Evolutionary conservation across 2,113 vertebrate genomes (phyloP), one percentile per base, ranked within the genome.

Genomic region (Catharus fuscescens): DNA sequence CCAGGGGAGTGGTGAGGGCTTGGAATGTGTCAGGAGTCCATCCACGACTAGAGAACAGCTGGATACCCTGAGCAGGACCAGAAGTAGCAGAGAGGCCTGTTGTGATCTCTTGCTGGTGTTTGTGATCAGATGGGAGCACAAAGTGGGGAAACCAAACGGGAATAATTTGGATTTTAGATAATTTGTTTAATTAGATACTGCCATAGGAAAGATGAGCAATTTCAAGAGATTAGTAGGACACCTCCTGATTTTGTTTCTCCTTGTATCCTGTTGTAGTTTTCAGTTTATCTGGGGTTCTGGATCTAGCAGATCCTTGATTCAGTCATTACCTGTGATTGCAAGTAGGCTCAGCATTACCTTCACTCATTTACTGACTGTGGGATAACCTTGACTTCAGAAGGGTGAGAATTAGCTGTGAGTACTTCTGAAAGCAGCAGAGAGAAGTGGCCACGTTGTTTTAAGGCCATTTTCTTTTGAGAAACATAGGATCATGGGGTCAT

Each of bases 101-200:
- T 59, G 0, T 34, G 29, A 21, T 36, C 42, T 50, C 11, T 25
- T 20, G 9, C 14, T 54, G 31, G 38, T 67, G 53, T 54, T 47
- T 67, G 32, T 34, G 26, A 25, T 56, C 3, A 1, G 21, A 62
- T 6, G 18, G 32, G 47, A 57, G 17, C 32, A 8, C 1, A 0
- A 62, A 57, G 7, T 31, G 38, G 72, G 52, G 61, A 79, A 86
- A 79, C 12, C 24, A 61, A 52, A 40, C 1, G 4, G 42, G 6
- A 6, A 25, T 31, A 28, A 54, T 76, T 60, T 12, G 6, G 34
- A 17, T 21, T 86, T 76, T 36, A 36, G 34, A 36, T 36, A 36
- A 36, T 36, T 36, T 36, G 34, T 36, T 36, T 72, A 21, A 56
- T 83, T 80, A 60, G 29, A 67, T 76, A 50, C 17, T 54, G 14